A percentile compares a stretch with the other conserved stretches of the same genome.
Evolutionary conservation across 2,797 vertebrate genomes (phyloP).

Genomic region (Urophycis tenuis): DNA sequence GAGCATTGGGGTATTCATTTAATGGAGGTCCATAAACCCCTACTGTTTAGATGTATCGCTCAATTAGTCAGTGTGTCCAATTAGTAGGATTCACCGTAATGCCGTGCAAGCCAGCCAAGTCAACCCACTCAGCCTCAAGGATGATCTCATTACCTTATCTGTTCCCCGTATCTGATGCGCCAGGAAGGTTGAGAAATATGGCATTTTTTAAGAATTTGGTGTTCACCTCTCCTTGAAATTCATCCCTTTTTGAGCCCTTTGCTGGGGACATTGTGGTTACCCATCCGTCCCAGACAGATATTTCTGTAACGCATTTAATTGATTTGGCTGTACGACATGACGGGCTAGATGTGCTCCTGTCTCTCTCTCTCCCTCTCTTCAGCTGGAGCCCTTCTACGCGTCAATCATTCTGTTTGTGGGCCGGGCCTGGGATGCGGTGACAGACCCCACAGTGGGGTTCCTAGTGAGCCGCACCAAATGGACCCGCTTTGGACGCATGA

Average conservation of each 20-base stretch:
- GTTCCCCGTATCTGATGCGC: background rate
- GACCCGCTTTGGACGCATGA: conserved; percentile 82
- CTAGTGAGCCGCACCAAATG: conserved; percentile 85
- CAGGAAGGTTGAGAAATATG: background rate
- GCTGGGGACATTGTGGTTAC: background rate
- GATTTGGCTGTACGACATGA: background rate
- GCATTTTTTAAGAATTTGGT: background rate
- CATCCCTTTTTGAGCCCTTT: background rate
- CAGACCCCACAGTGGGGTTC: conserved; percentile 89
- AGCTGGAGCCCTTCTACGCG: conserved; percentile 80
- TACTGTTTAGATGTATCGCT: conserved; percentile 41
- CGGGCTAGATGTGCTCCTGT: background rate
- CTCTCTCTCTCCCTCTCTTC: conserved; percentile 1
- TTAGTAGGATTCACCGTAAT: conserved; percentile 29
- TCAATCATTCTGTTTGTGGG: conserved; percentile 92
- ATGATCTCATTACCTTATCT: conserved; percentile 25
- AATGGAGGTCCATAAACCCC: conserved; percentile 26
- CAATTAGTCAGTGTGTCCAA: conserved; percentile 36
- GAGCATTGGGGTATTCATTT: background rate
- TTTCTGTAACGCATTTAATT: conserved; percentile 17
- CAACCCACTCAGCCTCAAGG: conserved; percentile 19
- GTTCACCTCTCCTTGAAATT: background rate
- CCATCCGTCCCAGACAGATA: background rate
- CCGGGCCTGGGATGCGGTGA: conserved; percentile 89
- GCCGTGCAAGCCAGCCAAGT: conserved; percentile 20